phyloP scores from a whole-genome alignment of 2,113 vertebrate genomes.

The Stegostoma tigrinum region DNA sequence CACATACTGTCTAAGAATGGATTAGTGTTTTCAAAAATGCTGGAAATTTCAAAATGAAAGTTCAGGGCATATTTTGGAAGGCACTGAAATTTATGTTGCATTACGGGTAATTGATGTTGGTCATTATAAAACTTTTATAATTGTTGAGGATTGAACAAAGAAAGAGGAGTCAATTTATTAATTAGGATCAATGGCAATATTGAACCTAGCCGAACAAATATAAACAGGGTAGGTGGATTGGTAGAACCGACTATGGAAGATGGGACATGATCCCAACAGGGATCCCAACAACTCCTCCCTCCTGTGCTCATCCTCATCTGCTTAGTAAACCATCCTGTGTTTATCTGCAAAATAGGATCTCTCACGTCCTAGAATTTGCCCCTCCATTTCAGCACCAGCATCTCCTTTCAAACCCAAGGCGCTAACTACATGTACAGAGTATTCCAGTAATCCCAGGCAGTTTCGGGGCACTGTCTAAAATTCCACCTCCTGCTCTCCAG shows the following conservation, averaged over 20 bases:
- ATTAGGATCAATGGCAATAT: neutral
- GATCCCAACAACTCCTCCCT: no score
- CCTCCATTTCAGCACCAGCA: neutral
- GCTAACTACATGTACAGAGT: no score
- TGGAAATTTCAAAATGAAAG: neutral
- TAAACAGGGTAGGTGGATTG: neutral
- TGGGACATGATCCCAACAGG: neutral
- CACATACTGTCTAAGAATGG: neutral
- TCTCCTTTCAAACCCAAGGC: neutral
- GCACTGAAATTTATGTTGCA: neutral
- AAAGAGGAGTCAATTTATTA: neutral
- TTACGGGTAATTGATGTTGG: neutral
- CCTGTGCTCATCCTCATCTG: no score
- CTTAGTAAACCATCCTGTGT: no score
- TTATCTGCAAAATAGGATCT: neutral
- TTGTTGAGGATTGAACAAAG: neutral
- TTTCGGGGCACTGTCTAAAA: no score
- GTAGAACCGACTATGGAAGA: neutral
- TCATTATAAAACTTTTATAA: neutral
- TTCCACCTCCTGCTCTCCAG: no score
- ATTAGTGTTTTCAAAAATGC: neutral
- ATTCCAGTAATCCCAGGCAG: no score
- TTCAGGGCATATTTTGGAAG: neutral
- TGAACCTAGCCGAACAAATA: no score
- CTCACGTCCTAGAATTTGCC: neutral